A percentile compares a stretch with the other conserved stretches of the same genome.
Evolutionary conservation across 2,113 vertebrate species (phyloP).

Genomic region (Nothocercus julius): DNA sequence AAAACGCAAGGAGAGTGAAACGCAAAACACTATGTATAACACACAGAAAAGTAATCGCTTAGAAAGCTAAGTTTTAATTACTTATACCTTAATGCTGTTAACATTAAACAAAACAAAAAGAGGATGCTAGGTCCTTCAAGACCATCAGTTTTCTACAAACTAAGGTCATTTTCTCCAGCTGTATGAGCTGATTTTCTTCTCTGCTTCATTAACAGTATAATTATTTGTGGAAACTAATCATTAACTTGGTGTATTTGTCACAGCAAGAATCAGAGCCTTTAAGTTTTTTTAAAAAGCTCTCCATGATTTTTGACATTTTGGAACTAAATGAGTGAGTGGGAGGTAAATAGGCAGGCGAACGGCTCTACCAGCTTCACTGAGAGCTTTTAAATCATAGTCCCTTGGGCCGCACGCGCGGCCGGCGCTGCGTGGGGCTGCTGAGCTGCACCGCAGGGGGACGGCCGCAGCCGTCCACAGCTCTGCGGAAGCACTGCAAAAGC

Average conservation of each 20-base stretch:
- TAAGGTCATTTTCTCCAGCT: slow-evolving; percentile 38
- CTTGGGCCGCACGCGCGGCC: background rate
- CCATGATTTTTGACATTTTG: slow-evolving; percentile 59
- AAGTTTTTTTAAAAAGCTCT: slow-evolving; percentile 42
- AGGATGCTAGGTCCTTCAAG: background rate
- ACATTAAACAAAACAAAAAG: background rate
- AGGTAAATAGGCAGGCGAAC: slow-evolving; percentile 65
- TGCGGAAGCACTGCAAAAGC: background rate
- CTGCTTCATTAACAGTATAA: slow-evolving; percentile 65
- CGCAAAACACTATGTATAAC: background rate
- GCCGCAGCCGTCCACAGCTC: background rate
- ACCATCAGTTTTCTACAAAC: background rate
- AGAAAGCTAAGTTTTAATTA: background rate
- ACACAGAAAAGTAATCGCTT: background rate
- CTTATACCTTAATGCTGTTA: background rate
- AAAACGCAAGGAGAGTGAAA: background rate
- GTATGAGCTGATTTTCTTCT: background rate
- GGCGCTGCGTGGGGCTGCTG: background rate
- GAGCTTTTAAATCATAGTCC: slow-evolving; percentile 46
- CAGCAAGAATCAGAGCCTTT: background rate
- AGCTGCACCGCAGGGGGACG: slow-evolving; percentile 32
- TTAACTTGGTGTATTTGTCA: slow-evolving; percentile 29
- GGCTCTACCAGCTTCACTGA: slow-evolving; percentile 39
- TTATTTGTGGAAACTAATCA: slow-evolving; percentile 67
- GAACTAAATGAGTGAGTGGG: slow-evolving; percentile 57